Evolutionary conservation across 2,113 vertebrate genomes (phyloP).

Genomic region (Gallinago paraguaiae): DNA sequence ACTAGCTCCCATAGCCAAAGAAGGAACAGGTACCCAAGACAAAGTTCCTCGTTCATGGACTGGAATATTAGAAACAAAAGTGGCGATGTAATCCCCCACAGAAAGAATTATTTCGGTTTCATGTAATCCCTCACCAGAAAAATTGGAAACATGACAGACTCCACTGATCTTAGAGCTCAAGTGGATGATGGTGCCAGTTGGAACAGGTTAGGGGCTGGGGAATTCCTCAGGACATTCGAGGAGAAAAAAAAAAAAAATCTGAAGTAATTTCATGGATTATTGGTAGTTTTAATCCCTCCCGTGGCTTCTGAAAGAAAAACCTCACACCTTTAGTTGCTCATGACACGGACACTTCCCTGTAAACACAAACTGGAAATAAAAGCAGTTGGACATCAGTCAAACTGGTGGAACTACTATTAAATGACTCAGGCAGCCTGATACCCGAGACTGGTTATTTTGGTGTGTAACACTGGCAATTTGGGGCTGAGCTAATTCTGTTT

Average conservation of each 20-base stretch:
- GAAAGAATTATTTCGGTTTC: constrained; percentile 45
- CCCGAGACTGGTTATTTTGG: neutral
- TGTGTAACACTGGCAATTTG: neutral
- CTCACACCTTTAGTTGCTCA: neutral
- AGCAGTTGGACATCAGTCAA: neutral
- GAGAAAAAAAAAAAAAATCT: neutral
- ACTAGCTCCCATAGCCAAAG: neutral
- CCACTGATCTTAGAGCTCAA: constrained; percentile 36
- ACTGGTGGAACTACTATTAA: neutral
- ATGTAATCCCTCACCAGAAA: constrained; percentile 47
- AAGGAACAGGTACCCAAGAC: neutral
- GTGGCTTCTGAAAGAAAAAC: constrained; percentile 29
- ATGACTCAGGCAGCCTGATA: neutral
- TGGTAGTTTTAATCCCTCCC: constrained; percentile 26
- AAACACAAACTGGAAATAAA: neutral
- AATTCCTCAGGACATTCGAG: constrained; percentile 37
- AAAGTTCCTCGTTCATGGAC: neutral
- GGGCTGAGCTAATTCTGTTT: neutral
- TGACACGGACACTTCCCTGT: neutral
- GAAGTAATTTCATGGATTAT: constrained; percentile 35
- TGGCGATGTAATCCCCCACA: neutral
- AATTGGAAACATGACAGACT: constrained; percentile 39
- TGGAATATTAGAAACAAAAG: neutral
- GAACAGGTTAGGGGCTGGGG: constrained; percentile 28
- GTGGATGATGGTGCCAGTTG: constrained; percentile 43